Base-by-base conservation (phyloP, 2,888 invertebrate genomes). In the Carabus problematicus region DNA sequence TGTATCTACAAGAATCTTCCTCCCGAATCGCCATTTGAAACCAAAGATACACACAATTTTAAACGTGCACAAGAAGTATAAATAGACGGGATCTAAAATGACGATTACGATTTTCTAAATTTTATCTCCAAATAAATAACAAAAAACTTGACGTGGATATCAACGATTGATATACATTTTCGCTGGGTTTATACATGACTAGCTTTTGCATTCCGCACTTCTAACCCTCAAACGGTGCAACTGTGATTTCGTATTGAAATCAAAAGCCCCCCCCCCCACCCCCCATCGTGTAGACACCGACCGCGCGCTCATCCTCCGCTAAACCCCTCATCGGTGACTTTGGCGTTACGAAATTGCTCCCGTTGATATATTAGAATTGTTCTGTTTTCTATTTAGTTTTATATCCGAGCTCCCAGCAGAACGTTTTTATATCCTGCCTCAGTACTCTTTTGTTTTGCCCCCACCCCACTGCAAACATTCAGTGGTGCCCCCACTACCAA, bases 371-470 rank as follows among this genome's bases (percentile, higher is more conserved):
- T 75, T 75, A 72, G 71, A 75, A 74, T 74, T 72, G 74, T 73
- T 73, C 71, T 73, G 71, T 71, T 72, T 74, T 73, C 72, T 74
- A 75, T 75, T 75, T 75, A 75, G 74, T 74, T 75, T 75, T 75
- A 64, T 64, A 56, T 56, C 64, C 29, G 29, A 29, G 3, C 29
- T 64, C 42, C 14, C 64, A 47, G 64, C n/a, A 56, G 43, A 64
- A 63, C 42, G 63, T 63, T 63, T 63, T 12, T 45, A 12, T 45
- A 45, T 45, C 29, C 29, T 11, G 45, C 7, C 45, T 12, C 14
- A 45, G 45, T 45, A 45, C 14, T 11, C 14, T 12, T 45, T 12
- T 29, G 3, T 29, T 29, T 6, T 29, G 6, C 29, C 29, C 29
- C 6, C 2, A 3, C 29, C 29, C 29, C 29, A 29, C 6, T 6